Conservation (phyloP, 2,113 vertebrate species). For the Sus scrofa region DNA sequence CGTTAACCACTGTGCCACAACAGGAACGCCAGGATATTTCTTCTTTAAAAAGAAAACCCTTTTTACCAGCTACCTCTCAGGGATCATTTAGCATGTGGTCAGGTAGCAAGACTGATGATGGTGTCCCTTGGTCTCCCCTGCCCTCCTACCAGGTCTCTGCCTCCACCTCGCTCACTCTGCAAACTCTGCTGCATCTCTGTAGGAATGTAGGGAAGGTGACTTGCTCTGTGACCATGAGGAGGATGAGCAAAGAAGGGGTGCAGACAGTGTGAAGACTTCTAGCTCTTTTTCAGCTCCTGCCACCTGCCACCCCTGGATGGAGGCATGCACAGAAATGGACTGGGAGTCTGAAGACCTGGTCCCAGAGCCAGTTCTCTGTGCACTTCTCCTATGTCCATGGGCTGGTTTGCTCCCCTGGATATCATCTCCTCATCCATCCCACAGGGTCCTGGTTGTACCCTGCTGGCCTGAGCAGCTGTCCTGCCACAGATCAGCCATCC, state of each 20-base stretch:
- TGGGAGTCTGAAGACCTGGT: background rate
- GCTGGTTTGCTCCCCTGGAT: background rate
- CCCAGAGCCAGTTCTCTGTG: background rate
- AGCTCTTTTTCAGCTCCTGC: background rate
- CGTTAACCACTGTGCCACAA: too few relatives aligned
- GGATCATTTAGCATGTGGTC: background rate
- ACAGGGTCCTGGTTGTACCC: background rate
- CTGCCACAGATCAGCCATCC: background rate
- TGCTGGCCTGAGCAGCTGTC: background rate
- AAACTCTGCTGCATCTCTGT: too few relatives aligned
- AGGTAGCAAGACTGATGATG: background rate
- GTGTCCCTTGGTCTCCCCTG: background rate
- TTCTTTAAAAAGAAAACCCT: background rate
- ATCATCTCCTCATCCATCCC: background rate
- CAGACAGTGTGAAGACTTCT: background rate
- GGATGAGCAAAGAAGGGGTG: background rate
- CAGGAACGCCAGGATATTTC: too few relatives aligned
- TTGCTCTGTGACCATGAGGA: background rate
- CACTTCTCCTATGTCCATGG: background rate
- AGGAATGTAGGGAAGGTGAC: background rate
- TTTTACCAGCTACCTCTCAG: background rate
- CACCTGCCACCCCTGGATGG: too few relatives aligned
- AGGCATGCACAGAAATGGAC: rapidly evolving
- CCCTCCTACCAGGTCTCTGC: background rate
- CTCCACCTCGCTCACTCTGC: background rate